Percentiles rank a stretch among this genome's conserved stretches.
Conservation (phyloP, 2,888 invertebrate genomes). For the Eristalis arbustorum region DNA sequence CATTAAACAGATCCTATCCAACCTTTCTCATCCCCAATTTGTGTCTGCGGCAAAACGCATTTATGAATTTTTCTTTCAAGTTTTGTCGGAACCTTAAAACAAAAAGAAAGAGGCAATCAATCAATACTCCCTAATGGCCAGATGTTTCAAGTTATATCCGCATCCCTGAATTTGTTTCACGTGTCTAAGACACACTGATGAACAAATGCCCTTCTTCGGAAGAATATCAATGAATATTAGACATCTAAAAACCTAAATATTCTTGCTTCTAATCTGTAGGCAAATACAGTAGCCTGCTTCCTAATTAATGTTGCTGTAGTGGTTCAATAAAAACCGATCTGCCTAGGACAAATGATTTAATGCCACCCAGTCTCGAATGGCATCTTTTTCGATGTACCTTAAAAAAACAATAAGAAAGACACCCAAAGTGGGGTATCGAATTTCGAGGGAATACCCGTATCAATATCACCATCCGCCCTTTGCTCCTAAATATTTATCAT, state of each 20-base stretch:
- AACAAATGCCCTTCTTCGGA: background rate
- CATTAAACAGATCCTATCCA: constrained; percentile 15
- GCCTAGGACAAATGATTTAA: constrained; percentile 12
- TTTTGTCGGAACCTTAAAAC: background rate
- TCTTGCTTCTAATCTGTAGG: constrained; percentile 2
- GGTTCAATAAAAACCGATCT: constrained; percentile 12
- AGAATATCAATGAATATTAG: constrained; percentile 27
- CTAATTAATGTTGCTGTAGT: constrained; percentile 35
- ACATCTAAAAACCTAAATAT: constrained; percentile 26
- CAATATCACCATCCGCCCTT: background rate
- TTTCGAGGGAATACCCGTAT: constrained; percentile 15
- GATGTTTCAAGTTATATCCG: constrained; percentile 50
- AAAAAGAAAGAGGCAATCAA: constrained; percentile 23
- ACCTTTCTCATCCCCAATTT: constrained; percentile 30
- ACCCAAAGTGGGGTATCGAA: constrained; percentile 23
- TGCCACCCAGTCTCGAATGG: background rate
- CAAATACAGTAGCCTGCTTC: constrained; percentile 14
- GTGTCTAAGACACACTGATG: background rate
- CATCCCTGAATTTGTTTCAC: constrained; percentile 17
- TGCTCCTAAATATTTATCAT: constrained; percentile 37
- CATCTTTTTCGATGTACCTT: constrained; percentile 10
- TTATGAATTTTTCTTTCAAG: constrained; percentile 39
- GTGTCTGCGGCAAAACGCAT: constrained; percentile 1
- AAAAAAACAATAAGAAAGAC: constrained; percentile 23
- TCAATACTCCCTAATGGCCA: constrained; percentile 58